Evolutionary conservation across 2,888 invertebrate genomes (phyloP), one percentile per base, ranked within the genome.

Genomic region (Sesamia inferens): DNA sequence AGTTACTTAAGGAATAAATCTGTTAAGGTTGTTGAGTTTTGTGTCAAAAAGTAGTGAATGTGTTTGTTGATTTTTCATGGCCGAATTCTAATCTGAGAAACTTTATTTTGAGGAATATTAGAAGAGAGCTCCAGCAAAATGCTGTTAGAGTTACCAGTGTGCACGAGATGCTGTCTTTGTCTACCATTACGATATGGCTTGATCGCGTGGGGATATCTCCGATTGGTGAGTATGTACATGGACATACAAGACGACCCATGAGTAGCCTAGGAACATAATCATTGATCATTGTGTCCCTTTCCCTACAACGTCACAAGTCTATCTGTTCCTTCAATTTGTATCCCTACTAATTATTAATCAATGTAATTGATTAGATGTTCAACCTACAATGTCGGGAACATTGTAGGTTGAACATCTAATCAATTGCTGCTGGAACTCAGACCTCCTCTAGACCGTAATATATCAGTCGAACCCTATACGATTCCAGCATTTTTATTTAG

Each of bases 161-260:
- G 81, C 22, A 81, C 77, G 31, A 79, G 87, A 70, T 90, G 88
- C 64, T 89, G 87, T 59, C 86, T 81, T 11, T 90, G 87, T 66
- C 59, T 89, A 1, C 89, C 89, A 0, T 47, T 89, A 6, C 76
- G 89, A 76, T 85, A 84, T 63, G 87, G 88, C 14, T 73, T 90
- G 8, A 72, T 89, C 0, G 69, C 62, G 1, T 88, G 87, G 86
- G 85, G 82, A 19, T 90, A 89, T 77, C 31, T 88, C 0, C 85
- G 84, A 74, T 64, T 88, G 78, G 87, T 87, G 64, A 87, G 85
- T 84, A n/a, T n/a, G n/a, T n/a, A 64, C 54, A 10, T 82, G 24
- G 8, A 6, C 24, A 66, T 5, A 24, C 42, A 44, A 14, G 19
- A 61, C 4, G 6, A 67, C 19, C 42, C 13, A 24, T 67, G 24